phyloP scores from a whole-genome alignment of 2,888 invertebrate species.

The Auanema freiburgensis region DNA sequence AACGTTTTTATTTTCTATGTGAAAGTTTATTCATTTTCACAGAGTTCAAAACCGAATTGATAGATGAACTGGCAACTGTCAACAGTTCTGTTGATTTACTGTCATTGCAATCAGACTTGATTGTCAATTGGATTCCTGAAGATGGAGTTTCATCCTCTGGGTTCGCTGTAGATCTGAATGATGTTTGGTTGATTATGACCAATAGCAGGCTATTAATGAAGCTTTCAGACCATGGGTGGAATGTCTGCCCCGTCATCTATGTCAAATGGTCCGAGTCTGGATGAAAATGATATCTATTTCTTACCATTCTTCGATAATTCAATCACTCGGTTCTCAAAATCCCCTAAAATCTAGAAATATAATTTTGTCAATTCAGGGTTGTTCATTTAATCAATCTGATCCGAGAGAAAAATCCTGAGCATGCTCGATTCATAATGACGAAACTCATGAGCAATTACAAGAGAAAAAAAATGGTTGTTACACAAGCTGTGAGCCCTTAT shows the following conservation, averaged over 20 bases:
- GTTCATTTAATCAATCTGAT: background rate
- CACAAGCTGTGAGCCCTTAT: background rate
- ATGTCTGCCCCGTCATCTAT: background rate
- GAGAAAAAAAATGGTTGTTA: background rate
- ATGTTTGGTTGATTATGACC: conserved; percentile 7
- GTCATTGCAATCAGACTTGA: conserved; percentile 11
- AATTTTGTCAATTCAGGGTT: background rate
- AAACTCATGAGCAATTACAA: background rate
- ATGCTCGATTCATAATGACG: background rate
- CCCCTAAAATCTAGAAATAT: background rate
- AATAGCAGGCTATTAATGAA: background rate
- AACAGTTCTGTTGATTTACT: conserved; percentile 2
- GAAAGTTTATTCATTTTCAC: background rate
- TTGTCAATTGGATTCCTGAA: conserved; percentile 13
- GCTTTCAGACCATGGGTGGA: conserved; percentile 17
- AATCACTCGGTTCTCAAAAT: conserved; percentile 5
- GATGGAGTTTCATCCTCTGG: background rate
- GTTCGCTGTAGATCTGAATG: conserved; percentile 18
- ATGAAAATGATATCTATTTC: conserved; percentile 3
- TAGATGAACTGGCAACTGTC: conserved; percentile 10
- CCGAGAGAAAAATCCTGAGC: conserved; percentile 1
- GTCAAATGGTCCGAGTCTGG: background rate
- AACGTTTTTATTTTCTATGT: background rate
- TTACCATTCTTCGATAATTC: conserved; percentile 16
- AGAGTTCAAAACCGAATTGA: conserved; percentile 11